Evolutionary conservation across 2,113 vertebrate genomes (phyloP).

Genomic region (Mus musculus): GRCm39 chr19:19015001-19015500

Average conservation of each 20-base stretch:
- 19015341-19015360: neutral
- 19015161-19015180: conserved; percentile 82
- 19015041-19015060: conserved; percentile 81
- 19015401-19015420: conserved; percentile 55
- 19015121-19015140: conserved; percentile 79
- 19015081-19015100: conserved; percentile 83
- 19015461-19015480: neutral
- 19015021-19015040: conserved; percentile 75
- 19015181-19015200: conserved; percentile 76
- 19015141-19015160: conserved; percentile 72
- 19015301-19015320: neutral
- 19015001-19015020: conserved; percentile 70
- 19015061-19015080: conserved; percentile 82
- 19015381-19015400: conserved; percentile 36
- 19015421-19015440: conserved; percentile 41
- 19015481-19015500: neutral
- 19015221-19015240: conserved; percentile 62
- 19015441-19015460: neutral
- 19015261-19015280: conserved; percentile 63
- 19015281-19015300: conserved; percentile 18
- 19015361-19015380: conserved; percentile 33
- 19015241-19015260: conserved; percentile 67
- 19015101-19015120: conserved; percentile 78
- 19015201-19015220: conserved; percentile 68
- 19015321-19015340: conserved; percentile 55